phyloP scores from a whole-genome alignment of 2,797 vertebrate species.

The Danio choprae region DNA sequence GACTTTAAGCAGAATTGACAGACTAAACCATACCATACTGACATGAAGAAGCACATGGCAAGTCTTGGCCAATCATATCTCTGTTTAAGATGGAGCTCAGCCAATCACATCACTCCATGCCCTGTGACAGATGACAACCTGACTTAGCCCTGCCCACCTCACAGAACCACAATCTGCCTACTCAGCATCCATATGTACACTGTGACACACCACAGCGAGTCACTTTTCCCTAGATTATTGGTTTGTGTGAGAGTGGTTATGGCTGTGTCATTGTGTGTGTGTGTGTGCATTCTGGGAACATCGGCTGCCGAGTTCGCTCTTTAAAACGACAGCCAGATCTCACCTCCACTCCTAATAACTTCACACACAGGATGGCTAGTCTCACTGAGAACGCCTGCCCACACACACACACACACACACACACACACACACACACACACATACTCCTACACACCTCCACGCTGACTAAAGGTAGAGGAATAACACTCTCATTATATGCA shows the following conservation, averaged over 20 bases:
- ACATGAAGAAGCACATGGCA: conserved; percentile 16
- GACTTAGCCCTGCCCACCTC: conserved; percentile 68
- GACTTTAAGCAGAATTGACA: no score
- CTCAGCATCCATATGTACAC: conserved; percentile 58
- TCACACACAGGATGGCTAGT: conserved; percentile 31
- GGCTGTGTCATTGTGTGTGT: neutral
- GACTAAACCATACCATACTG: neutral
- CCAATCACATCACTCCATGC: conserved; percentile 66
- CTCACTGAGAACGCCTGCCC: conserved; percentile 65
- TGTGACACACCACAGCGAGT: conserved; percentile 40
- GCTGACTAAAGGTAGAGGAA: conserved; percentile 34
- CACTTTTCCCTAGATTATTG: conserved; percentile 23
- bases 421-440: conserved; percentile 32
- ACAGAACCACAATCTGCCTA: conserved; percentile 73
- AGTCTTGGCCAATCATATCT: conserved; percentile 9
- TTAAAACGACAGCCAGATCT: conserved; percentile 27
- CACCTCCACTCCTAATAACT: conserved; percentile 32
- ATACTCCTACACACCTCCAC: neutral
- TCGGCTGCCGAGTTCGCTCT: conserved; percentile 35
- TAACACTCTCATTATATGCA: conserved; percentile 23
- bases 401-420: conserved; percentile 56
- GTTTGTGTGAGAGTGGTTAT: conserved; percentile 12
- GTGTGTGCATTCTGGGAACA: conserved; percentile 1
- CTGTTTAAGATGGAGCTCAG: conserved; percentile 61
- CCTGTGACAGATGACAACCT: conserved; percentile 67